Evolutionary conservation across 2,888 invertebrate species (phyloP).

Genomic region (Trichopria drosophilae): DNA sequence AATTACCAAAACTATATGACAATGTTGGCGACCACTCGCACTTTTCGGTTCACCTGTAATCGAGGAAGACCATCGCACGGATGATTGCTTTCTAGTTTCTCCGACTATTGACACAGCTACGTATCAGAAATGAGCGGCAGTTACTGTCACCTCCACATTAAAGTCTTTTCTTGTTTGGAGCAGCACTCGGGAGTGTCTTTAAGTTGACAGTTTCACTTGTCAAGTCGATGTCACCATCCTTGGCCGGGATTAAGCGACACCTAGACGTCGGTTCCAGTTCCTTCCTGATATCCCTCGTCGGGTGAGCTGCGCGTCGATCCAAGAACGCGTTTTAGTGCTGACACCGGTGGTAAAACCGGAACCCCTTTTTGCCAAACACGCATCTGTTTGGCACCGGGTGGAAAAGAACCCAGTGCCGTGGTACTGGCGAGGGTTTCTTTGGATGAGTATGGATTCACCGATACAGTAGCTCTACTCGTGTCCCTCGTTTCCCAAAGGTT

Average conservation of each 20-base stretch:
- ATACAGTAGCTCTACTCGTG: conserved; percentile 52
- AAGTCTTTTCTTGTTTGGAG: conserved; percentile 20
- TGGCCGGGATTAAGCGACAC: conserved; percentile 44
- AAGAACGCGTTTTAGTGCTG: conserved; percentile 81
- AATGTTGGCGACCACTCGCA: no score
- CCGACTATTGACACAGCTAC: conserved; percentile 4
- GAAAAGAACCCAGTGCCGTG: conserved; percentile 48
- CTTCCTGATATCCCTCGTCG: conserved; percentile 90
- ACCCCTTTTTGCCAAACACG: conserved; percentile 86
- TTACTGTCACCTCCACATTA: conserved; percentile 22
- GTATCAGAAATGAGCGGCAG: not conserved
- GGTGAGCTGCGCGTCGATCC: conserved; percentile 83
- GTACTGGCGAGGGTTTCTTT: conserved; percentile 53
- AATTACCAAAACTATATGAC: no score
- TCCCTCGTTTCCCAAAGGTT: conserved; percentile 73
- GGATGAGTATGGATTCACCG: conserved; percentile 41
- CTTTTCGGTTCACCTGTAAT: no score
- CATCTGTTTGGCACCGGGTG: conserved; percentile 75
- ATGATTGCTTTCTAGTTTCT: no score
- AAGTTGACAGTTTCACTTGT: no score
- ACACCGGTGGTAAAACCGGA: conserved; percentile 80
- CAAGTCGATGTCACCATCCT: conserved; percentile 41
- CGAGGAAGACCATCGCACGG: no score
- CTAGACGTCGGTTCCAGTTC: conserved; percentile 90
- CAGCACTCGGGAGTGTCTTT: no score